Base-by-base conservation (phyloP, 2,113 vertebrate species). In the Pristiophorus japonicus region DNA sequence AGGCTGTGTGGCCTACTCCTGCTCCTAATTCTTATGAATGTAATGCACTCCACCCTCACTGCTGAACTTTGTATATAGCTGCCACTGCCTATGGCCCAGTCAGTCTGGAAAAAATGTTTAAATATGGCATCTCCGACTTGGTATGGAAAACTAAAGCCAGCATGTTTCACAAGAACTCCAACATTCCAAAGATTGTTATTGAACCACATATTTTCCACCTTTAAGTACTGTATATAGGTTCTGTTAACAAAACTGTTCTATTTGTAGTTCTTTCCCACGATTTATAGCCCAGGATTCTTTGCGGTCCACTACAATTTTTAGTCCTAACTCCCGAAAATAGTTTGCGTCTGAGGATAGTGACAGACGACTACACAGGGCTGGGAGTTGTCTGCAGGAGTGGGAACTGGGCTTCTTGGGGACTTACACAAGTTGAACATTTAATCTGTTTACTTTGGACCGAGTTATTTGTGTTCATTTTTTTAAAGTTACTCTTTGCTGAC, bases 191-290 rank as follows among this genome's bases (percentile, higher is more conserved):
- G 42, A 70, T 94, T 67, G 63, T 67, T 51, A 94, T 94, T 42
- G 18, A 70, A 67, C 45, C 65, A 94, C 93, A 94, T 94, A 51
- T 94, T 94, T 94, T 94, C 42, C 65, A 70, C 42, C 65, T 65
- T 70, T 47, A 51, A 47, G 93, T 34, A 24, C 38, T 67, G 20
- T 42, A 27, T 94, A 47, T 51, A 94, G 66, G 38, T 94, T 51
- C 93, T 94, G 62, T 51, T 30, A 0, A 70, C 38, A 94, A 94
- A 66, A 70, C 65, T 67, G n/a, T 73, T 94, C 93, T 94, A 94
- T 94, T 94, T 94, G 93, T 70, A 20, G 93, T 51, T 7, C 65
- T 94, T 94, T 94, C 93, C 93, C 93, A 94, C 66, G 93, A 47
- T 51, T 73, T 70, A 30, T 11, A 47, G 93, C 42, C 24, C 66